Percentiles rank a stretch among this genome's conserved stretches.
phyloP scores from a whole-genome alignment of 2,113 vertebrate genomes.

The Vulpes ferrilata region DNA sequence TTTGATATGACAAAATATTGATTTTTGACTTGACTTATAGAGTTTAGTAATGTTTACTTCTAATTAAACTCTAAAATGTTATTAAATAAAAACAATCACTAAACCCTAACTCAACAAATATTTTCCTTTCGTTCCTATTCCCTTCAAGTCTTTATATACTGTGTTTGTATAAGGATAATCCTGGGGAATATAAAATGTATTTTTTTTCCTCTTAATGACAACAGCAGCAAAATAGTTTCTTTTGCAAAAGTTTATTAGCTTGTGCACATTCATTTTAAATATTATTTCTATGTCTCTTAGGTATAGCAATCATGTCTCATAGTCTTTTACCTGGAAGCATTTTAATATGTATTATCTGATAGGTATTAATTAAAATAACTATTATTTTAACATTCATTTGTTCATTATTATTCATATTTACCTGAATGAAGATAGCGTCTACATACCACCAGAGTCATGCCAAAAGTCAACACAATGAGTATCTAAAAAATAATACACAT shows the following conservation, averaged over 20 bases:
- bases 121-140: background rate
- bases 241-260: background rate
- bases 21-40: background rate
- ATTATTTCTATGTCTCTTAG: background rate
- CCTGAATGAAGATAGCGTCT: background rate
- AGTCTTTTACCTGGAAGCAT: background rate
- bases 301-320: background rate
- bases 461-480: background rate
- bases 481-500: background rate
- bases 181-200: background rate
- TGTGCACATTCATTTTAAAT: background rate
- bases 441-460: background rate
- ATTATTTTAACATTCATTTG: slow-evolving; percentile 12
- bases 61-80: background rate
- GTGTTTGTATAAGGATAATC: background rate
- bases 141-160: background rate
- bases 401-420: background rate
- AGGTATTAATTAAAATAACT: background rate
- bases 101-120: background rate
- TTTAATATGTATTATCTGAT: background rate
- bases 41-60: background rate
- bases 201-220: background rate
- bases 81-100: background rate
- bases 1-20: background rate
- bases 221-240: background rate